These are phyloP conservation scores for Tragulus kanchil DNA, from an alignment of 2,113 vertebrate species.

Conservation along the genomic window DNA sequence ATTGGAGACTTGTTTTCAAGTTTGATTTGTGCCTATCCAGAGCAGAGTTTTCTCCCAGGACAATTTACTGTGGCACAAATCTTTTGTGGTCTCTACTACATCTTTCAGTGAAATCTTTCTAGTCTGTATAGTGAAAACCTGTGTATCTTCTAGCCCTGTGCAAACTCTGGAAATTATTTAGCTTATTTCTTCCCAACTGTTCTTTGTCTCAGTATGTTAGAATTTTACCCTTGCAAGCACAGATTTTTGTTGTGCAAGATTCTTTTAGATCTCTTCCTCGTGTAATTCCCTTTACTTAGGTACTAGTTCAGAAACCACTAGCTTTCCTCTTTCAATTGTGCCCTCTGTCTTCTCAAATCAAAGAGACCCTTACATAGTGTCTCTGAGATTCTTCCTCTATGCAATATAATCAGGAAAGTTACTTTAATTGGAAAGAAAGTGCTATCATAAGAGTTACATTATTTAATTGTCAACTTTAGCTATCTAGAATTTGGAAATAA, in stretches of 20 bases:
- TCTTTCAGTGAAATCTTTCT: background rate
- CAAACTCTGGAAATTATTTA: background rate
- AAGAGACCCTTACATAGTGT: background rate
- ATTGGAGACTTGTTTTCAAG: background rate
- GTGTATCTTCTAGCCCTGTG: background rate
- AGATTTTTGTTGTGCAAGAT: background rate
- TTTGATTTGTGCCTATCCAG: background rate
- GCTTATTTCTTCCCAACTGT: background rate
- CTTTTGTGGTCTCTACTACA: background rate
- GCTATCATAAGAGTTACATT: background rate
- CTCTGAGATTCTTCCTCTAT: background rate
- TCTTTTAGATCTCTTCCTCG: background rate
- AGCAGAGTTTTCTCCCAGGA: background rate
- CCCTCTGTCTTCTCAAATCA: background rate
- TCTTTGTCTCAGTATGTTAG: background rate
- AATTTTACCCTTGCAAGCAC: background rate
- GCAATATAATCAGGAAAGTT: background rate
- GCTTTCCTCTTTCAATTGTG: background rate
- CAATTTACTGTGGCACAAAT: background rate
- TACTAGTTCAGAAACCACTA: background rate
- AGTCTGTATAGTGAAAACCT: background rate
- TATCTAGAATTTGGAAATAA: too few species aligned
- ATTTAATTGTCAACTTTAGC: background rate
- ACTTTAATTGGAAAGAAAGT: background rate
- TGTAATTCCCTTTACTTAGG: too few species aligned